These are phyloP conservation scores for Brachionus rubens DNA, from an alignment of 1,140 invertebrate species.

Conservation along the genomic window DNA sequence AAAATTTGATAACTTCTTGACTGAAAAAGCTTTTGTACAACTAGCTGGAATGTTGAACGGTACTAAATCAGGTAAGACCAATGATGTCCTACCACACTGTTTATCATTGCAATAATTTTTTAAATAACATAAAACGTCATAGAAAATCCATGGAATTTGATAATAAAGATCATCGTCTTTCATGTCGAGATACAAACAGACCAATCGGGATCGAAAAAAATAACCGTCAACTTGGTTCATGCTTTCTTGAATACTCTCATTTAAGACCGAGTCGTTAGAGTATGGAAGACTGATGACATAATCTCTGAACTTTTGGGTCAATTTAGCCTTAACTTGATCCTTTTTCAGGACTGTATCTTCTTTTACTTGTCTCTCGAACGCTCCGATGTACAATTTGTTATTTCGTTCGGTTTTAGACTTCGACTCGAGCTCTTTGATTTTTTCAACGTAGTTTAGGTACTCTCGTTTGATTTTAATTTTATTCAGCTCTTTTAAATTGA, in stretches of 20 bases:
- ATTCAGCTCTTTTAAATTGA: background rate
- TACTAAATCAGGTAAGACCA: background rate
- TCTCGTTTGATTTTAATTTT: background rate
- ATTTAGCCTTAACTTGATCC: background rate
- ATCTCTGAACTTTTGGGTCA: background rate
- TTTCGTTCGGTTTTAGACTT: background rate
- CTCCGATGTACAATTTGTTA: background rate
- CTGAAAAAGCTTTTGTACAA: background rate
- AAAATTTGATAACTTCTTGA: background rate
- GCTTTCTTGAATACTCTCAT: background rate
- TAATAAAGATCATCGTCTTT: background rate
- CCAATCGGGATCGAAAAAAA: background rate
- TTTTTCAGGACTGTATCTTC: background rate
- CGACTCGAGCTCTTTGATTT: background rate
- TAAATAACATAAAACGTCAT: conserved; percentile 16
- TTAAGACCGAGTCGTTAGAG: background rate
- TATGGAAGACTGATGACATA: background rate
- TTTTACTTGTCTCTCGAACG: background rate
- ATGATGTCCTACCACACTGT: background rate
- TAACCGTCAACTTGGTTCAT: background rate
- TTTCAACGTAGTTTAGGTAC: background rate
- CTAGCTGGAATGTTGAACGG: background rate
- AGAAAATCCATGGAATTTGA: conserved; percentile 32
- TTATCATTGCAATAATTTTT: conserved; percentile 39
- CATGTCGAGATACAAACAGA: background rate